Percentiles rank a stretch among this genome's conserved stretches.
Conservation (phyloP, 2,113 vertebrate genomes). For the Spizaetus ornatus region DNA sequence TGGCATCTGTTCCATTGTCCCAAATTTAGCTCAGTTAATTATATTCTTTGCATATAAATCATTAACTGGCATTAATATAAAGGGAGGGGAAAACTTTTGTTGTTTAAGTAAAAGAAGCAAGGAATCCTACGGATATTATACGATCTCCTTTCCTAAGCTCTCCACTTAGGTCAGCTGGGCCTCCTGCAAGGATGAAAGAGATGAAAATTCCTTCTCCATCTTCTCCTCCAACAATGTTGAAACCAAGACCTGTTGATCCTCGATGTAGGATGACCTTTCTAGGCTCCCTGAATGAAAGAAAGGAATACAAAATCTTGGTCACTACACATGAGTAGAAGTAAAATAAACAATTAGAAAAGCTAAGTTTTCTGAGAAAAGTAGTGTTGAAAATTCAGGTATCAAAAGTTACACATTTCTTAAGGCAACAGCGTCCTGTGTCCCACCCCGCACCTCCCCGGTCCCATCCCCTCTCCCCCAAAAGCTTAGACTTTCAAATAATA, state of each 20-base stretch:
- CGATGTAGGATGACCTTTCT: slow-evolving; percentile 91
- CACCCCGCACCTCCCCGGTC: too few relatives aligned
- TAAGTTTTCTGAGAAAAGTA: neutral
- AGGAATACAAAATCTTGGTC: neutral
- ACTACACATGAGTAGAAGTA: neutral
- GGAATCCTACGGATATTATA: slow-evolving; percentile 86
- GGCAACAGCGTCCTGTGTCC: neutral
- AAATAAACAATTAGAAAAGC: neutral
- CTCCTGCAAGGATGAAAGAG: slow-evolving; percentile 97
- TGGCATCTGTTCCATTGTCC: neutral
- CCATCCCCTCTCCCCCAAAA: too few relatives aligned
- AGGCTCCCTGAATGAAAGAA: slow-evolving; percentile 81
- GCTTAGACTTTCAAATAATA: neutral
- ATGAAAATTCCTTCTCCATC: slow-evolving; percentile 99
- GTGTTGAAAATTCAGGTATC: neutral
- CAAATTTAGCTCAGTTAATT: neutral
- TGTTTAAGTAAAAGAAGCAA: neutral
- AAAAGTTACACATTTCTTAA: neutral
- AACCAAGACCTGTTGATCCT: slow-evolving; percentile 93
- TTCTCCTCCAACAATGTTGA: slow-evolving; percentile 98
- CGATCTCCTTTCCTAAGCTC: slow-evolving; percentile 96
- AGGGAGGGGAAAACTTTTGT: neutral
- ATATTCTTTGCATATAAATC: neutral
- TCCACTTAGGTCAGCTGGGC: slow-evolving; percentile 94
- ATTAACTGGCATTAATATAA: neutral